These are phyloP conservation scores for Prochilodus magdalenae DNA, from an alignment of 2,113 vertebrate genomes.

Conservation along the genomic window DNA sequence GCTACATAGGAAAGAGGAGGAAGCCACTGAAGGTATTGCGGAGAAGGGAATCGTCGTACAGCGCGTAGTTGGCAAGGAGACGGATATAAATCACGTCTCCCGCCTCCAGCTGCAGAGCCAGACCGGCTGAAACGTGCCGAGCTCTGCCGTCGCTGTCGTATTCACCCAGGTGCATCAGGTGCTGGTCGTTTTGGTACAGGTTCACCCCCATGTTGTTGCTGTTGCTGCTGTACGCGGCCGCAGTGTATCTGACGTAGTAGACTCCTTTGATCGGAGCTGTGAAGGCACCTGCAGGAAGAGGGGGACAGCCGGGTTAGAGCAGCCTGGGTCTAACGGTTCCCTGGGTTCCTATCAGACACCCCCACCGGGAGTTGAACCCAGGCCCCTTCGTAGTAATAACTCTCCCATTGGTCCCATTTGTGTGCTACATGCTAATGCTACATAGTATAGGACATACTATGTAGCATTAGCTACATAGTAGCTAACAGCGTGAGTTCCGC, in stretches of 20 bases:
- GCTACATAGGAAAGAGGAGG: neutral
- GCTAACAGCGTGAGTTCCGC: too few relatives aligned
- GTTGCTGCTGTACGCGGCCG: neutral
- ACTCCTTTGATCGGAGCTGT: neutral
- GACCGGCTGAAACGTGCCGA: neutral
- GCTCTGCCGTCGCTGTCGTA: neutral
- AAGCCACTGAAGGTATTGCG: neutral
- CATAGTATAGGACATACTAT: too few relatives aligned
- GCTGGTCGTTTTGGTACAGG: neutral
- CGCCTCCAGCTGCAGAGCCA: neutral
- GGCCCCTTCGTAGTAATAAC: too few relatives aligned
- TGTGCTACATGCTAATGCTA: too few relatives aligned
- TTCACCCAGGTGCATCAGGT: neutral
- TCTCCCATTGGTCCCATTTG: too few relatives aligned
- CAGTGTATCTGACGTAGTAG: slow-evolving; percentile 5
- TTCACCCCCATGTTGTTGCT: neutral
- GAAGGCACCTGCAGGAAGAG: neutral
- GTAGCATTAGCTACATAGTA: too few relatives aligned
- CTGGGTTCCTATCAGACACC: too few relatives aligned
- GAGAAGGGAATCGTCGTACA: neutral
- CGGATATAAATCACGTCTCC: neutral
- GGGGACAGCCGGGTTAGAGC: neutral
- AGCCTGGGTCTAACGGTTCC: too few relatives aligned
- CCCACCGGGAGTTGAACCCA: too few relatives aligned
- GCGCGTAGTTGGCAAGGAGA: neutral